phyloP scores from a whole-genome alignment of 2,113 vertebrate genomes.

The Notarius quadriscutis region DNA sequence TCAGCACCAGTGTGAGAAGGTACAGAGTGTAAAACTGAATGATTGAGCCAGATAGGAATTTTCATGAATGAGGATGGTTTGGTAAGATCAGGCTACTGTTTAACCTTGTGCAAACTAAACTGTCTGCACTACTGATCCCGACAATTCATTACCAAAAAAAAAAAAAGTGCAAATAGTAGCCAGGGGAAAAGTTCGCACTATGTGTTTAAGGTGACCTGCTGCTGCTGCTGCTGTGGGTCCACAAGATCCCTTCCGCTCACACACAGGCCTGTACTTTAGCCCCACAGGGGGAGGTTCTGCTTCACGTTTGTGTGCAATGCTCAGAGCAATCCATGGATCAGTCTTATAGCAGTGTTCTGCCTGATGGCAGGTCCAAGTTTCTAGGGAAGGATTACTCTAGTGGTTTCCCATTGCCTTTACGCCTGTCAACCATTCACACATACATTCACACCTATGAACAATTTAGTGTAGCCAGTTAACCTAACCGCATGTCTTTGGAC shows the following conservation, averaged over 20 bases:
- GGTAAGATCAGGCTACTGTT: slow-evolving; percentile 63
- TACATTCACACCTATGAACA: too few relatives aligned
- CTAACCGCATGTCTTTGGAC: too few relatives aligned
- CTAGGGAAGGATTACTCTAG: too few relatives aligned
- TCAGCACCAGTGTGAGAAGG: not conserved
- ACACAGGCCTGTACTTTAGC: slow-evolving; percentile 15
- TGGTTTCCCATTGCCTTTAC: too few relatives aligned
- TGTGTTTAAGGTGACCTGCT: slow-evolving; percentile 23
- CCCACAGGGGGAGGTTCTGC: not conserved
- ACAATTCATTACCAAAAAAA: slow-evolving; percentile 31
- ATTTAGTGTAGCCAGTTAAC: too few relatives aligned
- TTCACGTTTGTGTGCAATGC: not conserved
- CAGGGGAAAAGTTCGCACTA: slow-evolving; percentile 9
- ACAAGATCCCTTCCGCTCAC: slow-evolving; percentile 2
- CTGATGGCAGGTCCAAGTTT: too few relatives aligned
- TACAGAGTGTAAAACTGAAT: not conserved
- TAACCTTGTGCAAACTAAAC: slow-evolving; percentile 62
- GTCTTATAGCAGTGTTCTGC: not conserved
- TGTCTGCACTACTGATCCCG: not conserved
- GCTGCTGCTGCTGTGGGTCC: slow-evolving; percentile 31
- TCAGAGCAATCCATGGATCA: not conserved
- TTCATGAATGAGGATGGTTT: slow-evolving; percentile 64
- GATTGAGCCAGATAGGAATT: slow-evolving; percentile 12
- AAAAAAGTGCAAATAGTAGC: slow-evolving; percentile 56
- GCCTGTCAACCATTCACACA: too few relatives aligned